phyloP scores from a whole-genome alignment of 2,797 vertebrate genomes.

The Galaxias olidus region DNA sequence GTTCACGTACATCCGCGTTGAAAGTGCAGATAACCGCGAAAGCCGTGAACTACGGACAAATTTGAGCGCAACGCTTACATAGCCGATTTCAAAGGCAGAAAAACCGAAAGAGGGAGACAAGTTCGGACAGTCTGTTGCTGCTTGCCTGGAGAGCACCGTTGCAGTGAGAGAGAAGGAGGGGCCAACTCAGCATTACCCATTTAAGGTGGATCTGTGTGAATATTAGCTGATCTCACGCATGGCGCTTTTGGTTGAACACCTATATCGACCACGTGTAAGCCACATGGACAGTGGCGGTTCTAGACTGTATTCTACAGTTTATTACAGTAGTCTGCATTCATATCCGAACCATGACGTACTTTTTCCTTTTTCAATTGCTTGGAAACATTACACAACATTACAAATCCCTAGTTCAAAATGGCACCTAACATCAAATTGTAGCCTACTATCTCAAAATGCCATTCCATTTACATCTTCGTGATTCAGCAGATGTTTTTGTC shows the following conservation, averaged over 20 bases:
- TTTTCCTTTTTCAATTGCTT: too few relatives aligned
- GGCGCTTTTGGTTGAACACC: background rate
- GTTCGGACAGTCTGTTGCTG: slow-evolving; percentile 14
- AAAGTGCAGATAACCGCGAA: slow-evolving; percentile 38
- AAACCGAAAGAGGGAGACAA: slow-evolving; percentile 44
- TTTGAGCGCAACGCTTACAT: slow-evolving; percentile 26
- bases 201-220: slow-evolving; percentile 50
- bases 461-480: too few relatives aligned
- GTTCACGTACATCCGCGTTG: slow-evolving; percentile 19
- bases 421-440: too few relatives aligned
- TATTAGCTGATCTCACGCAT: slow-evolving; percentile 9
- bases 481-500: too few relatives aligned
- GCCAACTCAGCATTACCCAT: slow-evolving; percentile 31
- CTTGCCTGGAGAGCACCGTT: slow-evolving; percentile 16
- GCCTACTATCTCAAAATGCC: too few relatives aligned
- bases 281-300: too few relatives aligned
- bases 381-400: too few relatives aligned
- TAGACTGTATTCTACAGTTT: too few relatives aligned
- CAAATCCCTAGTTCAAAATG: too few relatives aligned
- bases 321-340: too few relatives aligned
- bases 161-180: slow-evolving; percentile 46
- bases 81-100: slow-evolving; percentile 51
- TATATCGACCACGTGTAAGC: background rate
- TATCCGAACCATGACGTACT: too few relatives aligned
- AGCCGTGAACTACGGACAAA: slow-evolving; percentile 26